A percentile compares a stretch with the other conserved stretches of the same genome.
Evolutionary conservation across 2,113 vertebrate genomes (phyloP).

Genomic region (Rafetus swinhoei): DNA sequence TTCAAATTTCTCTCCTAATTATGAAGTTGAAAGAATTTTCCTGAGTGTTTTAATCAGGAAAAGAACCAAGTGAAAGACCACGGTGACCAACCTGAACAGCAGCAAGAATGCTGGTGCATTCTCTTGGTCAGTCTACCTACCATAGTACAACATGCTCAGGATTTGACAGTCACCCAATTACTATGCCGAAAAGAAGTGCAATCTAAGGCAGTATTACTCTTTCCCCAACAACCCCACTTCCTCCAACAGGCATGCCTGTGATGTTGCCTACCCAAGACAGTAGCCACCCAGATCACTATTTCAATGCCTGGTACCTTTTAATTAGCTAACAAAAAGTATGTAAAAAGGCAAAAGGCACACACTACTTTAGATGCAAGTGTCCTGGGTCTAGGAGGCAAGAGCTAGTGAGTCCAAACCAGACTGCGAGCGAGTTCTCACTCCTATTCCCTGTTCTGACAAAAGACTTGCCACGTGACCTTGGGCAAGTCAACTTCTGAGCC

Average conservation of each 20-base stretch:
- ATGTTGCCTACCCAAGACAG: not conserved
- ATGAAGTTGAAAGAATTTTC: not conserved
- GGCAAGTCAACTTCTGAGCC: not conserved
- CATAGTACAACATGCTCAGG: not conserved
- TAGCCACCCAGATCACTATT: not conserved
- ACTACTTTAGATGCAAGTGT: not conserved
- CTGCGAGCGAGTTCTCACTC: not conserved
- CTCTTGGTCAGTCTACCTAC: conserved; percentile 9
- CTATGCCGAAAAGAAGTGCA: not conserved
- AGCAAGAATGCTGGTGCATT: not conserved
- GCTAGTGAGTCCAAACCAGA: fast-evolving
- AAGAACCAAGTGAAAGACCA: not conserved
- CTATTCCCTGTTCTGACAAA: not conserved
- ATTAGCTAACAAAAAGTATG: fast-evolving
- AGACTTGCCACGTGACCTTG: not conserved
- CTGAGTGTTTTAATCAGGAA: not conserved
- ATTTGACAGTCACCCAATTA: not conserved
- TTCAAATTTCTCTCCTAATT: conserved; percentile 7
- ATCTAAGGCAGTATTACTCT: not conserved
- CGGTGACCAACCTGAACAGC: not conserved
- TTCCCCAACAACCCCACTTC: conserved; percentile 29
- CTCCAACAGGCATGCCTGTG: not conserved
- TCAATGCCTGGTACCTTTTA: not conserved
- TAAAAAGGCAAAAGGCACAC: not conserved
- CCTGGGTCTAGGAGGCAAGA: not conserved